Percentiles rank a stretch among this genome's conserved stretches.
These are phyloP conservation scores for Pelobates fuscus DNA, from an alignment of 2,113 vertebrate genomes.

Conservation along the genomic window DNA sequence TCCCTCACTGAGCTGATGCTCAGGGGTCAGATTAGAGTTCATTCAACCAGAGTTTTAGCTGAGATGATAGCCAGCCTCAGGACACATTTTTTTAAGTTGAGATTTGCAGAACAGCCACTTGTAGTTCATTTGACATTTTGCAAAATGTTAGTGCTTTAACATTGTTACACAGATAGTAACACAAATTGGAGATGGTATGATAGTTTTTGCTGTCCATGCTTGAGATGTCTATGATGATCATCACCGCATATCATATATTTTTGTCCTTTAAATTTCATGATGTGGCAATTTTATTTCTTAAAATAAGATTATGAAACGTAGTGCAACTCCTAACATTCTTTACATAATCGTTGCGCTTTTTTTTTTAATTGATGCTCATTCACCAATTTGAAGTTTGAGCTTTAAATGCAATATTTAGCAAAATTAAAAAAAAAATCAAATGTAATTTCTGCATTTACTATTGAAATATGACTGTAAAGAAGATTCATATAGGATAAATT, in stretches of 20 bases:
- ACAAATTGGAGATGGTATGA: constrained; percentile 4
- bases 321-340: too few species aligned
- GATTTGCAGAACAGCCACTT: constrained; percentile 45
- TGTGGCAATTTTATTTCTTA: background rate
- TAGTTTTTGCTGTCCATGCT: background rate
- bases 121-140: constrained; percentile 50
- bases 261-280: background rate
- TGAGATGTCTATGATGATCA: background rate
- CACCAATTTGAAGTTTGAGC: too few species aligned
- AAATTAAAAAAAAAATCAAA: too few species aligned
- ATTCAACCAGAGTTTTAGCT: constrained; percentile 45
- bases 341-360: too few species aligned
- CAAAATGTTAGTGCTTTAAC: constrained; percentile 39
- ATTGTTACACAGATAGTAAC: constrained; percentile 18
- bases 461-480: too few species aligned
- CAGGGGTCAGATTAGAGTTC: constrained; percentile 46
- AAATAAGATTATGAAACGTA: background rate
- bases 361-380: too few species aligned
- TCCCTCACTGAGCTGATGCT: constrained; percentile 49
- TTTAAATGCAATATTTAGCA: too few species aligned
- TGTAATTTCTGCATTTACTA: background rate
- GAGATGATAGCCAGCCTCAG: constrained; percentile 11
- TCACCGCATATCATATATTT: background rate
- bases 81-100: constrained; percentile 40
- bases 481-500: too few species aligned